Evolutionary conservation across 2,797 vertebrate genomes (phyloP), one percentile per base, ranked within the genome.

Genomic region (Amblyopsis hoosieri): DNA sequence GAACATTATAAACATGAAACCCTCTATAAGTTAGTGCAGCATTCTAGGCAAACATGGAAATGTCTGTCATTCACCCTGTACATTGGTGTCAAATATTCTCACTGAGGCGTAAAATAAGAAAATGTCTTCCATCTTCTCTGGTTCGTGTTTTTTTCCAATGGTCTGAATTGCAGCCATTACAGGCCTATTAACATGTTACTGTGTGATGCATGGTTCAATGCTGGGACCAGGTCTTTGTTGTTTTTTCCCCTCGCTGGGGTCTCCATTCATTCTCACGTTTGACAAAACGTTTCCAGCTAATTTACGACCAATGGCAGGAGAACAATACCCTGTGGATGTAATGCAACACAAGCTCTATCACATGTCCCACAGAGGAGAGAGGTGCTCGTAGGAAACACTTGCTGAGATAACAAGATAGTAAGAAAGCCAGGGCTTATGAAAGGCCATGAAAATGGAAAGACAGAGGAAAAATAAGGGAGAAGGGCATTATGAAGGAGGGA

Each of bases 391-490:
- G 91, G 90, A 92, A 91, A 82, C 88, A 87, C 89, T 92, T 84
- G 87, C 91, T 92, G 90, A 90, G 91, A 92, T 91, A 92, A 92
- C 89, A 92, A 92, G 90, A 91, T 92, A 90, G 89, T 85, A 85
- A 72, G 76, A 78, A 87, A 80, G 74, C 82, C 78, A 75, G 78
- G 82, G 85, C 76, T 76, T 76, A 80, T 42, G 76, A 80, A 76
- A 87, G 89, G 81, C 81, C 82, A 82, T 1, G 55, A 56, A 61
- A 67, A 68, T 69, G 58, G 14, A 67, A 65, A 74, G 50, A 13
- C 54, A 19, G 6, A 12, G 7, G 48, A 19, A 12, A 13, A 10
- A 15, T 15, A 37, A 45, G 14, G 52, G 12, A 13, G 1, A 23
- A 8, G n/a, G 37, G 42, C 15, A 5, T 42, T 3, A 37, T 31